Base-by-base conservation (phyloP, 2,888 invertebrate genomes). In the Urechis unicinctus region DNA sequence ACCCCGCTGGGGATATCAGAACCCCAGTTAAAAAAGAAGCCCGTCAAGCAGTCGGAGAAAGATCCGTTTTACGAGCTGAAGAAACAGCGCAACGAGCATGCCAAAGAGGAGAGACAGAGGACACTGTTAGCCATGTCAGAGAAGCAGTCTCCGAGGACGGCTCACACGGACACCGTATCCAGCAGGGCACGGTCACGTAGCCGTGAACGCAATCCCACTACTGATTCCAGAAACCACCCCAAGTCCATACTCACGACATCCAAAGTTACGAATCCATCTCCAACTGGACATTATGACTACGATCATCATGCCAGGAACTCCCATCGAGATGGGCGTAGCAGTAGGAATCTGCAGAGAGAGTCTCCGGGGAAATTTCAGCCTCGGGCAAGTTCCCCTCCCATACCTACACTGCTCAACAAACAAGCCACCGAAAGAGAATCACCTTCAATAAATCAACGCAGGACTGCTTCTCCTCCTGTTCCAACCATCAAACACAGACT, bases 31-130 rank as follows among this genome's bases (percentile, higher is more conserved):
- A 56, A 65, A 60, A 61, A 59, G 29, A 56, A 53, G 25, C 59
- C 65, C 1, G 55, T 62, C 31, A 74, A 73, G 57, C 72, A 75
- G 56, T 75, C 75, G 0, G 73, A 74, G 57, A 67, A 63, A 54
- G 75, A 75, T 58, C 71, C 70, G n/a, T 43, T 47, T 36, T 67
- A 67, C 55, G 71, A 64, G 61, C 61, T 66, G 53, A 68, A 67
- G 50, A 66, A 63, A 49, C 52, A 62, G 42, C 62, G 65, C 44
- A 64, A 67, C 51, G 67, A 69, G 30, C 60, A 56, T 24, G 57
- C 68, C 21, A 58, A 66, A 45, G 53, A 64, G 22, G 63, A 66
- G 50, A 57, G 75, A 46, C 71, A 72, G 49, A 61, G 67, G 26
- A 61, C 72, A 58, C 58, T 75, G 25, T 57, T 69, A 52, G 66